phyloP scores from a whole-genome alignment of 2,113 vertebrate species.

The Pelobates fuscus region DNA sequence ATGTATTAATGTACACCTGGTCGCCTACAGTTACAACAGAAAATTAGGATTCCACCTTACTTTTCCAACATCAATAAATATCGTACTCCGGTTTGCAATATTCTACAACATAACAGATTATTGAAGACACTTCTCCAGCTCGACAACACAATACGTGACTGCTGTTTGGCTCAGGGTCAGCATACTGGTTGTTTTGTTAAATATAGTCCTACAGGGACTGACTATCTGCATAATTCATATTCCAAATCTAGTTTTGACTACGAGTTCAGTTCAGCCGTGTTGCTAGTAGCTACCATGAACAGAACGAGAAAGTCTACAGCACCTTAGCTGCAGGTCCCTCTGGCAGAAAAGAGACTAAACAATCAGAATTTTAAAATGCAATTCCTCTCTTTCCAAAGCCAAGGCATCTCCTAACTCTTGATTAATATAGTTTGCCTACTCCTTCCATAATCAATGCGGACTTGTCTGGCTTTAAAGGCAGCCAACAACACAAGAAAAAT shows the following conservation, averaged over 20 bases:
- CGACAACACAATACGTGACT: slow-evolving; percentile 10
- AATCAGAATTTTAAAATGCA: slow-evolving; percentile 44
- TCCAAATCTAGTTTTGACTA: slow-evolving; percentile 9
- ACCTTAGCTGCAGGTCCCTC: slow-evolving; percentile 26
- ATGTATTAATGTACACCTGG: too few relatives aligned
- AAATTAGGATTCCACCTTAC: not conserved
- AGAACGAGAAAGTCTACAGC: slow-evolving; percentile 9
- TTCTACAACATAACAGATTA: not conserved
- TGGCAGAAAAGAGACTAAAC: slow-evolving; percentile 23
- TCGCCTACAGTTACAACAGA: too few relatives aligned
- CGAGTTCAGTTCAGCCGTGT: slow-evolving; percentile 4
- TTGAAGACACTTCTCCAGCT: slow-evolving; percentile 1
- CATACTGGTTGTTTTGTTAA: slow-evolving; percentile 18
- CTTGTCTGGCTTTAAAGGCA: slow-evolving; percentile 25
- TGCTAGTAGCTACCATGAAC: slow-evolving; percentile 31
- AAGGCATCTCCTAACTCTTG: slow-evolving; percentile 14
- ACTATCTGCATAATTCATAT: slow-evolving; percentile 32
- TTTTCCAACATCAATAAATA: not conserved
- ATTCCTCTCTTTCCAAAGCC: slow-evolving; percentile 32
- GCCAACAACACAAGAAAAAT: slow-evolving; percentile 13
- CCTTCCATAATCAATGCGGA: slow-evolving; percentile 39
- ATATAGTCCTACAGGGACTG: slow-evolving; percentile 16
- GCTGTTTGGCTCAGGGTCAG: slow-evolving; percentile 13
- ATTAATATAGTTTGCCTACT: slow-evolving; percentile 37
- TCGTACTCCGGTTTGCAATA: slow-evolving; percentile 9